Evolutionary conservation across 2,113 vertebrate genomes (phyloP).

Genomic region (Callocephalon fimbriatum): DNA sequence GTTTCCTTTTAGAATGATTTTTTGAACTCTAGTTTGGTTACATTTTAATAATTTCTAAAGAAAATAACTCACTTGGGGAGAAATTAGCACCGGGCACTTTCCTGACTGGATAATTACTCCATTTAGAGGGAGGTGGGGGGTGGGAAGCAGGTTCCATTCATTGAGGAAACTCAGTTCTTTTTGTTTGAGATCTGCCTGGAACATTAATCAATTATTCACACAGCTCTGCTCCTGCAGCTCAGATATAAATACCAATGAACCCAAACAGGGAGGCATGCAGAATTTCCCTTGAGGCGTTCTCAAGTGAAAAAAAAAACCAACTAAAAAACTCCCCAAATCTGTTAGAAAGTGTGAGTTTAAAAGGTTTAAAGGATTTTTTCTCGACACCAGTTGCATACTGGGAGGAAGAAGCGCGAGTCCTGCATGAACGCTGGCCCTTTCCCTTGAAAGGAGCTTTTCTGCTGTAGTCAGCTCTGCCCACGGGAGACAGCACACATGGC

Average conservation of each 20-base stretch:
- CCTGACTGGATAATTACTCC: not conserved
- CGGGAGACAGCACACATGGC: fast-evolving
- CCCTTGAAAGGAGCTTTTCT: not conserved
- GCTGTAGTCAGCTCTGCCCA: not conserved
- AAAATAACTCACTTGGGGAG: not conserved
- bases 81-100: not conserved
- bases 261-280: not conserved
- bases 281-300: not conserved
- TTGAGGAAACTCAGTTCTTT: not conserved
- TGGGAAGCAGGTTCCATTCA: not conserved
- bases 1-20: not conserved
- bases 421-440: not conserved
- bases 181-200: conserved; percentile 13
- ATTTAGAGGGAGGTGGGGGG: not conserved
- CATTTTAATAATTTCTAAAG: not conserved
- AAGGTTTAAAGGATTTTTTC: not conserved
- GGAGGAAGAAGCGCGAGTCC: not conserved
- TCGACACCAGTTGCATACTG: not conserved
- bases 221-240: not conserved
- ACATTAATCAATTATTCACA: conserved; percentile 6
- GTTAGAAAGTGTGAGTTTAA: not conserved
- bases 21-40: not conserved
- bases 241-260: not conserved
- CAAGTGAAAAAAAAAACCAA: not conserved
- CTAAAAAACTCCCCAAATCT: not conserved